phyloP scores from a whole-genome alignment of 2,113 vertebrate genomes.

The Stegastes partitus region DNA sequence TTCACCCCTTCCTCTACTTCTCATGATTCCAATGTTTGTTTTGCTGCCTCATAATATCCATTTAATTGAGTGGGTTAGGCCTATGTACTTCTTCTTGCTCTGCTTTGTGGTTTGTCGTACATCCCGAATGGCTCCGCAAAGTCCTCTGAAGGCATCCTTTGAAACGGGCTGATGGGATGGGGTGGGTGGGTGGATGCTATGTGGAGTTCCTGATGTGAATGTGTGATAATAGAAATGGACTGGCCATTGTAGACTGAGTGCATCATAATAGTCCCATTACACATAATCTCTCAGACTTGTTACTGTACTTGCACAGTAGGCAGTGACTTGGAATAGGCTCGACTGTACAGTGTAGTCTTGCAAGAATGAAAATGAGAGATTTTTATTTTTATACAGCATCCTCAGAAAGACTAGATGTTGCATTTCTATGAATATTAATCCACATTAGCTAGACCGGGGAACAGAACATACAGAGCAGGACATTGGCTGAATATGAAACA shows the following conservation, averaged over 20 bases:
- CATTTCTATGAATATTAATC: constrained; percentile 66
- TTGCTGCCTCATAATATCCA: constrained; percentile 37
- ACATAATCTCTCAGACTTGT: constrained; percentile 18
- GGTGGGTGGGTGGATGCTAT: constrained; percentile 53
- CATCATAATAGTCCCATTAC: constrained; percentile 32
- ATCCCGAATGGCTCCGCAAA: constrained; percentile 25
- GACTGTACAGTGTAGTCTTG: constrained; percentile 5
- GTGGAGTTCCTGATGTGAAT: constrained; percentile 70
- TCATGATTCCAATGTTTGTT: constrained; percentile 35
- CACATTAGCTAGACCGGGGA: constrained; percentile 1
- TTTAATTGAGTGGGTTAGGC: constrained; percentile 52
- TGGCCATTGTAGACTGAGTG: constrained; percentile 22
- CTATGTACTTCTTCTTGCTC: constrained; percentile 25
- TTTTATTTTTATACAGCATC: constrained; percentile 5
- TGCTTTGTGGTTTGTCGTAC: constrained; percentile 41
- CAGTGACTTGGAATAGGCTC: neutral
- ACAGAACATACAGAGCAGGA: constrained; percentile 53
- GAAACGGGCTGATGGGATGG: constrained; percentile 48
- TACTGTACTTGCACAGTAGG: neutral
- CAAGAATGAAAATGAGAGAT: constrained; percentile 27
- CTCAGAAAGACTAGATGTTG: constrained; percentile 33
- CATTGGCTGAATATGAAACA: constrained; percentile 76
- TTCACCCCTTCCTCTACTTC: neutral
- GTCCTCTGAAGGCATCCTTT: constrained; percentile 53
- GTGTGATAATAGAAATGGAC: constrained; percentile 68